These are phyloP conservation scores for Dipodomys ordii DNA, from an alignment of 2,113 vertebrate species.

Conservation along the genomic window DNA sequence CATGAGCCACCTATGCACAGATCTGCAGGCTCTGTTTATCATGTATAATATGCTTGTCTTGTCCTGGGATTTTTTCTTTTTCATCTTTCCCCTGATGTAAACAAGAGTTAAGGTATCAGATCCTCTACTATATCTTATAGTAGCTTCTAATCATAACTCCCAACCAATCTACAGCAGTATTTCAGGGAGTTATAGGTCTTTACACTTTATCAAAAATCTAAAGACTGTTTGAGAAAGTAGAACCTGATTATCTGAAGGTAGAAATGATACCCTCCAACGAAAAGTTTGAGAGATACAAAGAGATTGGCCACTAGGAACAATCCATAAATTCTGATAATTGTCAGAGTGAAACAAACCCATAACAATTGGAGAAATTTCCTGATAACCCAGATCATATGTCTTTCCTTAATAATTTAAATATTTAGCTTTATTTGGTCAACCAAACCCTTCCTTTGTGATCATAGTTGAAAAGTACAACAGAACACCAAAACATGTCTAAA, in stretches of 20 bases:
- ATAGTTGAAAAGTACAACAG: background rate
- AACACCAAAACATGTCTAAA: background rate
- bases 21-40: background rate
- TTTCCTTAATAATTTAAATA: constrained; percentile 3
- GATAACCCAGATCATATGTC: background rate
- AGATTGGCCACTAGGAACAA: background rate
- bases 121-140: background rate
- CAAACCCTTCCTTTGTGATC: background rate
- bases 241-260: background rate
- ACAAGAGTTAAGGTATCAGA: background rate
- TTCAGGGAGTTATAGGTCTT: background rate
- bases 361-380: background rate
- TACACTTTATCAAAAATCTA: background rate
- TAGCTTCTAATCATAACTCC: background rate
- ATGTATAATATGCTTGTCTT: no score
- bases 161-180: background rate
- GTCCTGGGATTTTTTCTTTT: background rate
- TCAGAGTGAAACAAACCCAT: background rate
- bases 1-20: no score
- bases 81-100: background rate
- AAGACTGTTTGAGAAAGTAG: background rate
- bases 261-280: background rate
- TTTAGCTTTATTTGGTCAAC: background rate
- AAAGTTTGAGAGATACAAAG: background rate
- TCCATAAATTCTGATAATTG: background rate